A percentile compares a stretch with the other conserved stretches of the same genome.
These are phyloP conservation scores for Ancistrus triradiatus DNA, from an alignment of 2,113 vertebrate species.

Conservation along the genomic window DNA sequence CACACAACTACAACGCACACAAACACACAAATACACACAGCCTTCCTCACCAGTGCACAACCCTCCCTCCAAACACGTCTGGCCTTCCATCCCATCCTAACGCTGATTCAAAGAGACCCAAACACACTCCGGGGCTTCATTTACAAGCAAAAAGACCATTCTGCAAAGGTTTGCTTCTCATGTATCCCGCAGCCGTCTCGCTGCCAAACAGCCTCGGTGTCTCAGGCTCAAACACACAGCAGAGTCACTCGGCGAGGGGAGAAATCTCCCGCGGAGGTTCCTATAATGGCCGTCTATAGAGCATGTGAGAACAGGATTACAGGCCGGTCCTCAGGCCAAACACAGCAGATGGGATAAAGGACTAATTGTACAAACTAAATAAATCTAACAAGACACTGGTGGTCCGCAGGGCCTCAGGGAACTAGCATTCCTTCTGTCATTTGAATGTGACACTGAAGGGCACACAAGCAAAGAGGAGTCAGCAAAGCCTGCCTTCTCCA, in stretches of 20 bases:
- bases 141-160: slow-evolving; percentile 45
- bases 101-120: slow-evolving; percentile 43
- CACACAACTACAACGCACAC: slow-evolving; percentile 6
- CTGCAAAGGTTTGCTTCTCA: slow-evolving; percentile 35
- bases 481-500: slow-evolving; percentile 3
- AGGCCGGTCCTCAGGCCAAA: slow-evolving; percentile 36
- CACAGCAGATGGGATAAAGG: slow-evolving; percentile 41
- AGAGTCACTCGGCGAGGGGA: slow-evolving; percentile 18
- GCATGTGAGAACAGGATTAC: slow-evolving; percentile 23
- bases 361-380: slow-evolving; percentile 45
- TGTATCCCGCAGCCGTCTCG: slow-evolving; percentile 35
- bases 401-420: slow-evolving; percentile 29
- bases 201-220: slow-evolving; percentile 9
- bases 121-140: slow-evolving; percentile 46
- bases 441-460: slow-evolving; percentile 41
- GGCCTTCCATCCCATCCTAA: slow-evolving; percentile 17
- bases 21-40: slow-evolving; percentile 21
- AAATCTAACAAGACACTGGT: slow-evolving; percentile 38
- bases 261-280: slow-evolving; percentile 36
- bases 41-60: slow-evolving; percentile 14
- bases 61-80: slow-evolving; percentile 20
- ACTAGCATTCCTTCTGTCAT: slow-evolving; percentile 32
- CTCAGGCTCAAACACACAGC: too few relatives aligned
- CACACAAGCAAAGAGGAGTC: too few relatives aligned
- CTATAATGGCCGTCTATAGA: slow-evolving; percentile 38